Base-by-base conservation (phyloP, 1,140 invertebrate genomes). In the Muscidifurax raptorellus region DNA sequence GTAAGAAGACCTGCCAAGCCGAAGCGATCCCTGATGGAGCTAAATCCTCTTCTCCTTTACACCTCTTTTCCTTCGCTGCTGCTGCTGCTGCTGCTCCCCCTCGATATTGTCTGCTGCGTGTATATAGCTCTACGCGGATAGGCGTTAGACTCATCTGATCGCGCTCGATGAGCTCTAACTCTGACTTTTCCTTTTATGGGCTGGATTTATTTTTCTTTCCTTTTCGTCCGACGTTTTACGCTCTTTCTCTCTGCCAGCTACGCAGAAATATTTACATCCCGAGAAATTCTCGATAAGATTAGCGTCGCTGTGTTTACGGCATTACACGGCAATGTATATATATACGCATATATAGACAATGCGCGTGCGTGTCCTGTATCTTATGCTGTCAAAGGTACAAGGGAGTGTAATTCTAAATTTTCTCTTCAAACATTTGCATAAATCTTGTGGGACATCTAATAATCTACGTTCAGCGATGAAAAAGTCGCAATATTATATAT, bases 1-100 rank as follows among this genome's bases (percentile, higher is more conserved):
- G 66, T 85, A 77, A 80, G 66, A 66, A 71, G 72, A 82, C 77
- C 77, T 86, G 82, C 81, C 82, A 84, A 71, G 36, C 47, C 36
- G 28, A 80, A 74, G 67, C 47, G 67, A 77, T 86, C 75, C 76
- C 64, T 80, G 72, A 77, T 82, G 71, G 59, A 85, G 74, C 82
- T 83, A 76, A 81, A 82, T 87, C 69, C 66, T 79, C 47, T 76
- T 81, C 81, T 66, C 52, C 72, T 47, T 74, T 82, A 69, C 72
- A 71, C 75, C 64, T 83, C 27, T 67, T 71, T 69, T 78, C 25
- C 52, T 82, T 82, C 66, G 72, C 66, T 18, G 10, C 79, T 47
- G 59, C 18, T n/a, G 59, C 59, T 67, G 22, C 64, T 67, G 15
- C 66, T 4, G 12, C 66, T 69, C 25, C 15, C 66, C 44, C 44